A percentile compares a stretch with the other conserved stretches of the same genome.
phyloP scores from a whole-genome alignment of 2,888 invertebrate species.

The Cordilura impudica region DNA sequence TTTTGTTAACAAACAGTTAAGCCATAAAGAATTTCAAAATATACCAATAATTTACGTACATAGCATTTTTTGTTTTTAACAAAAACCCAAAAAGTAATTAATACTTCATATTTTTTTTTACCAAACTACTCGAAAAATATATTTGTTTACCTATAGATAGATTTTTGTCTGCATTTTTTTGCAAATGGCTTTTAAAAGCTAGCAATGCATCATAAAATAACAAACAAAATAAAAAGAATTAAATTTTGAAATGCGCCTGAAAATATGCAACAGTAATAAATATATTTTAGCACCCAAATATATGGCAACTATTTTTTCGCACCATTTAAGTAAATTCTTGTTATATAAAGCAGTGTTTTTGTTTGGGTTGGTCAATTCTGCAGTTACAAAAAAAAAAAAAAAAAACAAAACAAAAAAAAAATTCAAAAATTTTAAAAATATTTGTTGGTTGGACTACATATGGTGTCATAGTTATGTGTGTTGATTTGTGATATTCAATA shows the following conservation, averaged over 20 bases:
- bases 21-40: conserved; percentile 55
- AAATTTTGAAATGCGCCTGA: conserved; percentile 33
- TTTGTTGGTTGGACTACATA: conserved; percentile 3
- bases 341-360: conserved; percentile 44
- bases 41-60: conserved; percentile 57
- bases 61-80: not conserved
- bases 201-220: conserved; percentile 35
- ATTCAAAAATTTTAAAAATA: conserved; percentile 29
- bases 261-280: conserved; percentile 59
- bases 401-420: conserved; percentile 34
- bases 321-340: conserved; percentile 54
- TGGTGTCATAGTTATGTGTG: conserved; percentile 6
- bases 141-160: not conserved
- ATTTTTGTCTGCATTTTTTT: conserved; percentile 1
- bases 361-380: conserved; percentile 37
- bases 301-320: conserved; percentile 48
- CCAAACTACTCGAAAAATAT: conserved; percentile 32
- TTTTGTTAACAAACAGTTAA: not conserved
- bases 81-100: conserved; percentile 51
- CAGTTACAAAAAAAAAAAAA: conserved; percentile 19
- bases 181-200: conserved; percentile 20
- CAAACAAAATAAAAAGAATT: not conserved
- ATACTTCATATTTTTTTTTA: conserved; percentile 38
- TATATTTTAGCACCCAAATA: conserved; percentile 41
- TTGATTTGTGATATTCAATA: conserved; percentile 21